Percentiles rank a stretch among this genome's conserved stretches.
Conservation (phyloP, 2,888 invertebrate species). For the Dasypolia templi region DNA sequence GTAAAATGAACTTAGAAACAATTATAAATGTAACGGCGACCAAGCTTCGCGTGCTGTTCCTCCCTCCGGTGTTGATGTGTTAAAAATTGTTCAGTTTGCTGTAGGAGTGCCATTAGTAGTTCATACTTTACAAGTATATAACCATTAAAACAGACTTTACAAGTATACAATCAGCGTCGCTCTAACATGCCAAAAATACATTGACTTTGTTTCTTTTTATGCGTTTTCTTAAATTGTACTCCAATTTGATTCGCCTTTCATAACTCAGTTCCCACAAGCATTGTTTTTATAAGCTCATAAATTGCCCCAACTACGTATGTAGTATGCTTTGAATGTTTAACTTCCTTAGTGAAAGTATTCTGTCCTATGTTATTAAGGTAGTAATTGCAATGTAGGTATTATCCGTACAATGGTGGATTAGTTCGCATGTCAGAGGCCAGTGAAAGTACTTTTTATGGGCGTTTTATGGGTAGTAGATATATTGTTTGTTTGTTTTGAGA, state of each 20-base stretch:
- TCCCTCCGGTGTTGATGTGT: too few relatives aligned
- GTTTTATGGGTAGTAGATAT: not conserved
- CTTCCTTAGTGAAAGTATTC: slow-evolving; percentile 46
- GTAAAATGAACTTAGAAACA: too few relatives aligned
- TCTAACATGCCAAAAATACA: too few relatives aligned
- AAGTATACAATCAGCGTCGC: too few relatives aligned
- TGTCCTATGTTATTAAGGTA: slow-evolving; percentile 23
- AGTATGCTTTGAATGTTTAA: slow-evolving; percentile 4
- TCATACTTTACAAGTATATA: too few relatives aligned
- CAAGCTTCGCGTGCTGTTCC: too few relatives aligned
- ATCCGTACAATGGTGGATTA: slow-evolving; percentile 35
- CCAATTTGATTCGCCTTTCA: slow-evolving; percentile 7
- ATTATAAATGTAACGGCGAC: too few relatives aligned
- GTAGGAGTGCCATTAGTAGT: too few relatives aligned
- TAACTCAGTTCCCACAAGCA: slow-evolving; percentile 20
- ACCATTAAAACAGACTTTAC: too few relatives aligned
- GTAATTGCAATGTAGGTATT: slow-evolving; percentile 34
- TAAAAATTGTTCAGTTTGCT: too few relatives aligned
- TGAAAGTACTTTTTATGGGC: slow-evolving; percentile 56
- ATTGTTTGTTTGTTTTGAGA: slow-evolving; percentile 9
- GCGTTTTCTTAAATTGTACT: not conserved
- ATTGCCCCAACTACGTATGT: not conserved
- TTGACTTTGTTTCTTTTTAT: too few relatives aligned
- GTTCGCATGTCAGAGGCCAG: slow-evolving; percentile 56
- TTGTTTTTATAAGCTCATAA: slow-evolving; percentile 17